Evolutionary conservation across 2,888 invertebrate species (phyloP).

Genomic region (Allophyes oxyacanthae): DNA sequence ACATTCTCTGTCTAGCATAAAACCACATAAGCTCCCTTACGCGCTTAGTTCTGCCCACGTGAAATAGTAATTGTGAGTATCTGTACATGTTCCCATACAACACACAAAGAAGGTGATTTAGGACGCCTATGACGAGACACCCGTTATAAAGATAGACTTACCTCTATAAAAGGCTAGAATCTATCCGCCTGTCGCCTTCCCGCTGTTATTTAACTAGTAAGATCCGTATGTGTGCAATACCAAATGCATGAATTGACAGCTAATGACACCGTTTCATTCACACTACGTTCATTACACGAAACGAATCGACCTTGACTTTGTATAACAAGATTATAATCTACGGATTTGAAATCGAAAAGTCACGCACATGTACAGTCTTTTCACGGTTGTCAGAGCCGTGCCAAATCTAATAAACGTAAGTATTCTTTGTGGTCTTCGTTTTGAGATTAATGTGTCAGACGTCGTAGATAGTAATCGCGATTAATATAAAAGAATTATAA

Average conservation of each 20-base stretch:
- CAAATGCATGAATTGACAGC: conserved; percentile 35
- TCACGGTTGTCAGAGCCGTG: conserved; percentile 72
- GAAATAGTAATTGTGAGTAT: conserved; percentile 24
- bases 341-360: conserved; percentile 75
- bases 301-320: conserved; percentile 75
- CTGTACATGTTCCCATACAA: conserved; percentile 39
- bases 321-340: conserved; percentile 67
- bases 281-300: conserved; percentile 43
- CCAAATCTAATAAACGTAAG: conserved; percentile 76
- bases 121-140: conserved; percentile 62
- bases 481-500: conserved; percentile 53
- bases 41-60: conserved; percentile 9
- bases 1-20: neutral
- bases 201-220: conserved; percentile 29
- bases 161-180: conserved; percentile 53
- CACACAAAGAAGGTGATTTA: conserved; percentile 67
- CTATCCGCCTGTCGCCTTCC: conserved; percentile 38
- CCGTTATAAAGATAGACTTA: conserved; percentile 68
- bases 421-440: conserved; percentile 65
- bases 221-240: conserved; percentile 28
- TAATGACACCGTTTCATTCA: conserved; percentile 45
- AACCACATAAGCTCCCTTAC: conserved; percentile 5
- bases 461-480: conserved; percentile 46
- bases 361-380: conserved; percentile 71
- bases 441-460: conserved; percentile 75